Evolutionary conservation across 30 jellyfish, hydroid and myxozoan species (phyloP), one percentile per base, ranked within the genome.

Genomic region (Sanderia malayensis): DNA sequence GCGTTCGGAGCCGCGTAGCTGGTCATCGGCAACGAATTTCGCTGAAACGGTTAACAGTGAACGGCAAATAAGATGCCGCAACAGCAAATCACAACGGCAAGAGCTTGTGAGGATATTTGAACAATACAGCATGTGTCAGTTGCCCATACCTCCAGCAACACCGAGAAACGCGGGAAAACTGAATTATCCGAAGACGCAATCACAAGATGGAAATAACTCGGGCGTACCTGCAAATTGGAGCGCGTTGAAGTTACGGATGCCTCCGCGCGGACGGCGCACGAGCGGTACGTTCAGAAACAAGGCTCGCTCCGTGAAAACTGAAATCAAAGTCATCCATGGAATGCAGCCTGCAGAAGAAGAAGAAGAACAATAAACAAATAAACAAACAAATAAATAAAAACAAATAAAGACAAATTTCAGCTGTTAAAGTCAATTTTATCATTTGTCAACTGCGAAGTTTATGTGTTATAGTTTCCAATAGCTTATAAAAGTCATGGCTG

Each of bases 121-220:
- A 44, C 67, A 64, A 53, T 78, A 78, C 44, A 52, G 89, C 67
- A n/a, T 78, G 2, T 46, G 32, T 74, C 89, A 78, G 32, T 47
- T 64, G 61, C 89, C 82, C 4, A 47, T 78, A 49, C 89, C 89
- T 10, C 82, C 89, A 21, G 89, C 77, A 26, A 37, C 20, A 1
- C 89, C 74, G 4, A 59, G 52, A 27, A 37, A 2, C 1, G 44
- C 60, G 9, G 13, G 34, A 18, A 58, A 2, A 22, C 24, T 26
- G 60, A 25, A 45, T 1, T 33, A 44, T 4, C 41, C 3, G 64
- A 15, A 19, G 24, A 19, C 23, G 27, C 2, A 49, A 49, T 2
- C 27, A 4, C 24, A 15, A 4, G 64, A 49, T 18, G 64, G 18
- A 49, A 8, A 18, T 2, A 49, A 24, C 8, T 19, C 18, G 24